Evolutionary conservation across 2,888 invertebrate species (phyloP).

Genomic region (Ochropleura plecta): DNA sequence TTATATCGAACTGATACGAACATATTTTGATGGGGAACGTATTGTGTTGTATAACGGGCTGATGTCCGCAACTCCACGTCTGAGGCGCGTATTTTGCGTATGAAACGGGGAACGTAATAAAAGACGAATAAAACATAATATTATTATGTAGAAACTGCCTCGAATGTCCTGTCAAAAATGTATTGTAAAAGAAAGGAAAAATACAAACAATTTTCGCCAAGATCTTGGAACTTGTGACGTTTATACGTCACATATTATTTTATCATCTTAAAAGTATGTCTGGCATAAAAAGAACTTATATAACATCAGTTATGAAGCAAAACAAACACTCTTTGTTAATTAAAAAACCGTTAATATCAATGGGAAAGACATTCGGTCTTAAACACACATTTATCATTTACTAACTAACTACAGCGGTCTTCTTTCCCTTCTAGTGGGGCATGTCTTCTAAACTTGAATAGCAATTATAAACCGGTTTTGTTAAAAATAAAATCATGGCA

Average conservation of each 20-base stretch:
- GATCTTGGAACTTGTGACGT: not conserved
- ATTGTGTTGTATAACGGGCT: too few relatives aligned
- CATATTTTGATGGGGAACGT: too few relatives aligned
- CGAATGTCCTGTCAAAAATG: too few relatives aligned
- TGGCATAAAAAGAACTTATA: not conserved
- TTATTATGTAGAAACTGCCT: too few relatives aligned
- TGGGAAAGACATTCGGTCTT: not conserved
- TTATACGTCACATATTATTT: not conserved
- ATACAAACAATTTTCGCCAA: too few relatives aligned
- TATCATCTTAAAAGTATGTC: not conserved
- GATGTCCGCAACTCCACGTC: too few relatives aligned
- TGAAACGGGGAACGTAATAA: too few relatives aligned
- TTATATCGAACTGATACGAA: too few relatives aligned
- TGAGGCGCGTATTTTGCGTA: too few relatives aligned
- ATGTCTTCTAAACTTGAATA: constrained; percentile 12
- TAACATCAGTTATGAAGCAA: not conserved
- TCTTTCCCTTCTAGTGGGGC: not conserved
- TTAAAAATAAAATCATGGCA: constrained; percentile 23
- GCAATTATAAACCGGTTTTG: constrained; percentile 38
- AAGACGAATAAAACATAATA: too few relatives aligned
- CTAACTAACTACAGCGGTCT: not conserved
- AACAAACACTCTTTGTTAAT: constrained; percentile 14
- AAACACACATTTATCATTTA: constrained; percentile 16
- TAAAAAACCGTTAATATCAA: constrained; percentile 23
- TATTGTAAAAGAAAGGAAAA: too few relatives aligned